Conservation (phyloP, 2,113 vertebrate genomes). For the Nannobrachium achirus region DNA sequence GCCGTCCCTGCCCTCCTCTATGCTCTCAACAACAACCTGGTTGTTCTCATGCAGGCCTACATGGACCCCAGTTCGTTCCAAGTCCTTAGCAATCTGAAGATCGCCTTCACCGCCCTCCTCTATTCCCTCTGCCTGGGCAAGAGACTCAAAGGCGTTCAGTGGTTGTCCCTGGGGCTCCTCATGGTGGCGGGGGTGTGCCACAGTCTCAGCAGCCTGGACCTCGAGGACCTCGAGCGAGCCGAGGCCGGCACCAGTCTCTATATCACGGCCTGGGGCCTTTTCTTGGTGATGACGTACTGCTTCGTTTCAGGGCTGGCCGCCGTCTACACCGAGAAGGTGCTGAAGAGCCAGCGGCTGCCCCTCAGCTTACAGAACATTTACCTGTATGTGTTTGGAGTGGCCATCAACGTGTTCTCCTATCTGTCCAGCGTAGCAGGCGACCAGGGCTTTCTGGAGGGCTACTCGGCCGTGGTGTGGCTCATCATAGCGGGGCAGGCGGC, state of each 20-base stretch:
- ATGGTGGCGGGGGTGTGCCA: constrained; percentile 83
- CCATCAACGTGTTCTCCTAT: constrained; percentile 81
- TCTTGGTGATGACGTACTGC: constrained; percentile 86
- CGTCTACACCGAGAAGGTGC: constrained; percentile 87
- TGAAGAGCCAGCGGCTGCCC: constrained; percentile 88
- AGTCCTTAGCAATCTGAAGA: constrained; percentile 93
- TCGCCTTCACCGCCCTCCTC: constrained; percentile 87
- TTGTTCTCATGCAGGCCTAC: constrained; percentile 90
- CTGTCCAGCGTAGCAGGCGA: constrained; percentile 57
- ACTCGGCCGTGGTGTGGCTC: constrained; percentile 81
- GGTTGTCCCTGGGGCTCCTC: constrained; percentile 85
- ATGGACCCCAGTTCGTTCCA: constrained; percentile 98
- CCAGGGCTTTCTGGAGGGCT: constrained; percentile 84
- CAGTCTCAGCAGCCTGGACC: constrained; percentile 83
- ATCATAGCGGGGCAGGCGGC: constrained; percentile 88
- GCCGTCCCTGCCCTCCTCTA: constrained; percentile 90
- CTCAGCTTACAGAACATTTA: constrained; percentile 92
- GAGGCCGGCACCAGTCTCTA: constrained; percentile 64
- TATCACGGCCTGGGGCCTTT: constrained; percentile 82
- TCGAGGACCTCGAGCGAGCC: neutral
- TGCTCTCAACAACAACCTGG: constrained; percentile 93
- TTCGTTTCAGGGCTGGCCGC: constrained; percentile 89
- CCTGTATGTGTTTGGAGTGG: constrained; percentile 90
- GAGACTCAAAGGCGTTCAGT: constrained; percentile 77
- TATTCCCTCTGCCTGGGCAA: constrained; percentile 86